phyloP scores from a whole-genome alignment of 2,113 vertebrate genomes.

The Synodontis membranacea region DNA sequence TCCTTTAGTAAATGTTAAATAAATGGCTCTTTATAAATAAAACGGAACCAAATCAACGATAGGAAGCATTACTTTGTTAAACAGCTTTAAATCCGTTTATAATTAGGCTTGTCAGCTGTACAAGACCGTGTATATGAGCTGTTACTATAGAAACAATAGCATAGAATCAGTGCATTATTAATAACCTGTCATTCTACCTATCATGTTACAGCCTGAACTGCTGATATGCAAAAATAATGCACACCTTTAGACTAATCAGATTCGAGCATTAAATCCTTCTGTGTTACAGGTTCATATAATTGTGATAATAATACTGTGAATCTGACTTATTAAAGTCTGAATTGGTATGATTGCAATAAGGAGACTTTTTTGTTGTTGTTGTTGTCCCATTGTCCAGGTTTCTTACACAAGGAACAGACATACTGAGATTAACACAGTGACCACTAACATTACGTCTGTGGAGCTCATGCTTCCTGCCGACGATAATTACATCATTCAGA shows the following conservation, averaged over 20 bases:
- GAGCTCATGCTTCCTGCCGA: slow-evolving; percentile 81
- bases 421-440: slow-evolving; percentile 72
- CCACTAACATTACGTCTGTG: slow-evolving; percentile 77
- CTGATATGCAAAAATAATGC: background rate
- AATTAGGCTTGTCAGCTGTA: background rate
- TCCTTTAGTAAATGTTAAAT: background rate
- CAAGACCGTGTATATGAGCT: background rate
- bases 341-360: background rate
- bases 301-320: background rate
- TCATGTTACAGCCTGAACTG: background rate
- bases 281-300: background rate
- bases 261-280: background rate
- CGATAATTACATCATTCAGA: slow-evolving; percentile 86
- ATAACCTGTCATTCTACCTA: background rate
- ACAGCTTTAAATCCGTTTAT: background rate
- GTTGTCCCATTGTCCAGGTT: slow-evolving; percentile 70
- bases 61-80: background rate
- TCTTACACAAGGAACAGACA: slow-evolving; percentile 84
- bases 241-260: background rate
- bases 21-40: background rate
- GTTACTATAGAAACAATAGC: slow-evolving; percentile 4
- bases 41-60: no score
- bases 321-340: background rate
- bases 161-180: background rate
- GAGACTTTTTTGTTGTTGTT: background rate